Percentiles rank a stretch among this genome's conserved stretches.
phyloP scores from a whole-genome alignment of 2,888 invertebrate species.

The Gastracanthus pulcherrimus region DNA sequence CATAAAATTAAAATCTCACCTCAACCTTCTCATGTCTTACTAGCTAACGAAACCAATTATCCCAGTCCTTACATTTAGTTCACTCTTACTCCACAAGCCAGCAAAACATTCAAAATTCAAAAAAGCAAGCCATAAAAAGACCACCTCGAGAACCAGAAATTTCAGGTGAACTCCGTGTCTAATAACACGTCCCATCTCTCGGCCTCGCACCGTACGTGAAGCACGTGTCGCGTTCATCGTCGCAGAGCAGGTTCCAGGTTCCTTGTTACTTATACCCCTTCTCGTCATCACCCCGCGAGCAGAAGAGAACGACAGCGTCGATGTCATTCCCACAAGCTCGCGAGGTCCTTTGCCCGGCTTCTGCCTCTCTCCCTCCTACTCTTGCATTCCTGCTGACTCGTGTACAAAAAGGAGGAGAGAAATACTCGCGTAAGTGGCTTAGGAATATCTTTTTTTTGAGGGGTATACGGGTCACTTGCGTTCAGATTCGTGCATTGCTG shows the following conservation, averaged over 20 bases:
- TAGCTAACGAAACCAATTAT: too few species aligned
- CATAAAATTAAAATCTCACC: too few species aligned
- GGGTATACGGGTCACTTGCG: background rate
- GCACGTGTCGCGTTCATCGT: background rate
- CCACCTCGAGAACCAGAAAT: too few species aligned
- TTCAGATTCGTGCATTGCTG: background rate
- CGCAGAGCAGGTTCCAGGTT: conserved; percentile 13
- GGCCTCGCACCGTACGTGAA: background rate
- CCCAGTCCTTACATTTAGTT: too few species aligned
- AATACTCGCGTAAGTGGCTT: conserved; percentile 33
- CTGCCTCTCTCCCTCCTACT: background rate
- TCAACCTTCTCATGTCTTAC: too few species aligned
- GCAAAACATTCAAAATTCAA: background rate
- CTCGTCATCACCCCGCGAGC: background rate
- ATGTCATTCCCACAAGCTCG: conserved; percentile 43
- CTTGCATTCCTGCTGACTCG: background rate
- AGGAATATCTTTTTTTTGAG: background rate
- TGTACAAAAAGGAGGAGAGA: conserved; percentile 11
- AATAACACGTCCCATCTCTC: too few species aligned
- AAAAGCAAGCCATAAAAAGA: too few species aligned
- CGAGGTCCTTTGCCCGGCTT: conserved; percentile 14
- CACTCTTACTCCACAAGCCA: too few species aligned
- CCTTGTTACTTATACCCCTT: too few species aligned
- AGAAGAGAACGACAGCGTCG: background rate
- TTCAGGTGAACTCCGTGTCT: too few species aligned